Percentiles rank a stretch among this genome's conserved stretches.
Evolutionary conservation across 2,888 invertebrate genomes (phyloP).

Genomic region (Euphydryas editha): DNA sequence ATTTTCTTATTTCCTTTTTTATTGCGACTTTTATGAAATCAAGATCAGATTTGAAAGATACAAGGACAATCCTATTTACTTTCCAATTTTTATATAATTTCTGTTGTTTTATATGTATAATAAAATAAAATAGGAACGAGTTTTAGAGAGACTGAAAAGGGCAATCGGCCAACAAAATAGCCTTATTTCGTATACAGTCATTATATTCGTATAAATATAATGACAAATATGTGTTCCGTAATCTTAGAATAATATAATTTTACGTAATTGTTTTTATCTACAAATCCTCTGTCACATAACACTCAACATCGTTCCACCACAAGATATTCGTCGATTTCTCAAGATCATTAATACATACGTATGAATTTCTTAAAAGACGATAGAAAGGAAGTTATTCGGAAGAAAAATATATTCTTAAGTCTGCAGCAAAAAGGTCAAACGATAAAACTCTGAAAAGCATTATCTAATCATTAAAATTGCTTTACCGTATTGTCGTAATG

Average conservation of each 20-base stretch:
- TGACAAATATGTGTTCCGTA: neutral
- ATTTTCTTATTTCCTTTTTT: slow-evolving; percentile 28
- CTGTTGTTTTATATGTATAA: neutral
- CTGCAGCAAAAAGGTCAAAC: slow-evolving; percentile 13
- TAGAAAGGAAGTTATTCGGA: slow-evolving; percentile 25
- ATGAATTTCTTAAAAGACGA: neutral
- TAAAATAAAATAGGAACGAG: slow-evolving; percentile 24
- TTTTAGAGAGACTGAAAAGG: slow-evolving; percentile 21
- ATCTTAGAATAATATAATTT: neutral
- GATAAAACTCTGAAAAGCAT: slow-evolving; percentile 13
- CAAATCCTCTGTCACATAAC: slow-evolving; percentile 1
- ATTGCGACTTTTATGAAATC: slow-evolving; percentile 22
- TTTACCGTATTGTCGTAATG: neutral
- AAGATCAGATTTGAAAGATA: slow-evolving; percentile 19
- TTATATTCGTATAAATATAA: too few relatives aligned
- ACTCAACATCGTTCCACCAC: slow-evolving; percentile 2
- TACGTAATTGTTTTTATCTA: slow-evolving; percentile 1
- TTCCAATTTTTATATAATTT: neutral
- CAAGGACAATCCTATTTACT: neutral
- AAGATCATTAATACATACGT: slow-evolving; percentile 1
- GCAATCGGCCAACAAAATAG: slow-evolving; percentile 2
- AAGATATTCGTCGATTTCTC: neutral
- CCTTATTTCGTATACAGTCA: neutral
- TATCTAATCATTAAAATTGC: neutral
- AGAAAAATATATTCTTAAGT: slow-evolving; percentile 11